Evolutionary conservation across 2,797 vertebrate genomes (phyloP), one percentile per base, ranked within the genome.

Genomic region (Cebuella pygmaea): DNA sequence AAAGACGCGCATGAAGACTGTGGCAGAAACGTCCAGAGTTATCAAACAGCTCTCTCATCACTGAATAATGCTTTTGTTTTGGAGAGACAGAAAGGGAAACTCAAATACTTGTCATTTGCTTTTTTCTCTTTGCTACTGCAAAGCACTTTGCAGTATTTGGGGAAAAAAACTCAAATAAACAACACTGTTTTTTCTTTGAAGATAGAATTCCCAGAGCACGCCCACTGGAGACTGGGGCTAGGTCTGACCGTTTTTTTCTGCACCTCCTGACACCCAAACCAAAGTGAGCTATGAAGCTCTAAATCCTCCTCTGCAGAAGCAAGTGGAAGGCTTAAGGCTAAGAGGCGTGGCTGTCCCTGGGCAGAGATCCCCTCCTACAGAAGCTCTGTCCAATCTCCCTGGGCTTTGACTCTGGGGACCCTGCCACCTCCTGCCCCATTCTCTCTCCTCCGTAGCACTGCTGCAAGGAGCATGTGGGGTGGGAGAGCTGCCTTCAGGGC

Each of bases 81-180:
- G 78, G 15, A 96, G 81, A 94, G 95, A 86, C 90, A 89, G 85
- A 93, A 86, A 97, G 57, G 64, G 82, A 94, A 83, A 87, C 95
- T 91, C 97, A 95, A 90, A 94, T 88, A 41, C 80, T 93, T 92
- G 94, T 95, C 93, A 94, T 95, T 96, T 95, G 70, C 93, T 96
- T 95, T 95, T 93, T 96, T 96, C n/a, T 91, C 85, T 96, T 96
- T 84, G 95, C 90, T 90, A 90, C 41, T 88, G 50, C 67, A 92
- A 97, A 97, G 95, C 88, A 96, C 92, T 97, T 74, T 93, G 90
- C 61, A 93, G 97, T 55, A 92, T 96, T 95, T 97, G 93, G 30
- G 48, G 76, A 94, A 85, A 84, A 92, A 92, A 97, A 95, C 80
- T 97, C 88, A 91, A 95, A 52, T 93, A 91, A 97, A 96, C 95